A percentile compares a stretch with the other conserved stretches of the same genome.
These are phyloP conservation scores for Octonoba sinensis DNA, from an alignment of 2,888 invertebrate species.

Conservation along the genomic window DNA sequence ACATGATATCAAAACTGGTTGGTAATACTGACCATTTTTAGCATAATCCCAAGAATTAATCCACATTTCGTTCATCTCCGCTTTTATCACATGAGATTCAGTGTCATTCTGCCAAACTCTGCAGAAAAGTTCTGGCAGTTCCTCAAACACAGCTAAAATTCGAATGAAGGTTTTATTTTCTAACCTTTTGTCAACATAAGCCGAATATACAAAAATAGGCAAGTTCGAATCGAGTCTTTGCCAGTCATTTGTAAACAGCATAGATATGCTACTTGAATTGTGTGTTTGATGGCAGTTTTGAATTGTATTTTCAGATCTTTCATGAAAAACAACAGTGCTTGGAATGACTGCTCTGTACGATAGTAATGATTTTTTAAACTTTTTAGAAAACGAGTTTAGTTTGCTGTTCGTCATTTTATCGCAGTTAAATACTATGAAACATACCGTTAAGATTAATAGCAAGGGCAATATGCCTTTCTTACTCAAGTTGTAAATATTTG, in stretches of 20 bases:
- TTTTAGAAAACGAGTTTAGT: not conserved
- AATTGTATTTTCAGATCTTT: not conserved
- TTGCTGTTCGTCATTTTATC: not conserved
- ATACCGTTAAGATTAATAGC: not conserved
- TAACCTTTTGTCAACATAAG: slow-evolving; percentile 66
- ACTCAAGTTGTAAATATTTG: not conserved
- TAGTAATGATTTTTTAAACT: too few species aligned
- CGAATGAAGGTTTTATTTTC: slow-evolving; percentile 60
- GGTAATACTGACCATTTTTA: slow-evolving; percentile 69
- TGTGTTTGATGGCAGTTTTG: not conserved
- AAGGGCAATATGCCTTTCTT: not conserved
- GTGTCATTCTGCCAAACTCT: slow-evolving; percentile 25
- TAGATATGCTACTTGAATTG: not conserved
- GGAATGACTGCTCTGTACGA: not conserved
- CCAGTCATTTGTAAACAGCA: slow-evolving; percentile 2
- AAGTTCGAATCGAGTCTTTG: slow-evolving; percentile 4
- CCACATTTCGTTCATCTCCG: slow-evolving; percentile 55
- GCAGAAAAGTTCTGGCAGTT: slow-evolving; percentile 46
- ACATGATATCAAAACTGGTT: slow-evolving; percentile 78
- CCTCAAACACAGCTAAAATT: slow-evolving; percentile 65
- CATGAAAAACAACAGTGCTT: slow-evolving; percentile 17
- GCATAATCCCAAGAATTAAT: slow-evolving; percentile 57
- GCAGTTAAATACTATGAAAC: not conserved
- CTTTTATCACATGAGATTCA: slow-evolving; percentile 13
- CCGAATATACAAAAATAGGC: slow-evolving; percentile 53